Conservation (phyloP, 1,140 invertebrate species). For the Drosophila asahinai region DNA sequence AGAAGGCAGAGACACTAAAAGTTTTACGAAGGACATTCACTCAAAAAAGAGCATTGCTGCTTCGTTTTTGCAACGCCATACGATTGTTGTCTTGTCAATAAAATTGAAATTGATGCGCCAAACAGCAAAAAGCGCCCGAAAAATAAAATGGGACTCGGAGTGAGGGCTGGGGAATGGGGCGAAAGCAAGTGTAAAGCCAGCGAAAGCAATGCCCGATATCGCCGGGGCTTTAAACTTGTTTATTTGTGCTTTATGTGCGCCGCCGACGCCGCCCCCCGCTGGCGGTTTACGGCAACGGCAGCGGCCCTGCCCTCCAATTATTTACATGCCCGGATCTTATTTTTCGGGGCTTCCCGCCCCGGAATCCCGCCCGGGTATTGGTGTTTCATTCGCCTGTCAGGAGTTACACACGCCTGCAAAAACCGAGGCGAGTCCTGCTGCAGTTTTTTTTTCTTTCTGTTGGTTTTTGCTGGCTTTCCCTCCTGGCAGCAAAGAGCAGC, state of each 20-base stretch:
- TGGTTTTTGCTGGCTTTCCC: not conserved
- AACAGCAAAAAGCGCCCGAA: slow-evolving; percentile 66
- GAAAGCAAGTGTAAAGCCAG: slow-evolving; percentile 56
- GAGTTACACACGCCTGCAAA: slow-evolving; percentile 60
- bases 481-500: slow-evolving; percentile 23
- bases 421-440: slow-evolving; percentile 44
- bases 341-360: slow-evolving; percentile 42
- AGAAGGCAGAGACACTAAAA: not conserved
- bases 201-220: slow-evolving; percentile 59
- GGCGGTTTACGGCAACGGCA: slow-evolving; percentile 27
- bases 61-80: slow-evolving; percentile 9
- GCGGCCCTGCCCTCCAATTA: slow-evolving; percentile 62
- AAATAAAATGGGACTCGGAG: slow-evolving; percentile 65
- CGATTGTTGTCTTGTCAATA: slow-evolving; percentile 69
- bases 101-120: slow-evolving; percentile 83
- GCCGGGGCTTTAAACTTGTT: slow-evolving; percentile 72
- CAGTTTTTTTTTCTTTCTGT: slow-evolving; percentile 43
- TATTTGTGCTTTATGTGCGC: slow-evolving; percentile 74
- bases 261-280: slow-evolving; percentile 18
- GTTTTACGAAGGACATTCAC: slow-evolving; percentile 10
- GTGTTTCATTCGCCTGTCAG: slow-evolving; percentile 59
- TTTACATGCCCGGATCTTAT: slow-evolving; percentile 74
- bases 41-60: slow-evolving; percentile 45
- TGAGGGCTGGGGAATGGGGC: slow-evolving; percentile 7
- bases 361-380: slow-evolving; percentile 7